A percentile compares a stretch with the other conserved stretches of the same genome.
Conservation (phyloP, 2,797 vertebrate species). For the Myotis pilosus region DNA sequence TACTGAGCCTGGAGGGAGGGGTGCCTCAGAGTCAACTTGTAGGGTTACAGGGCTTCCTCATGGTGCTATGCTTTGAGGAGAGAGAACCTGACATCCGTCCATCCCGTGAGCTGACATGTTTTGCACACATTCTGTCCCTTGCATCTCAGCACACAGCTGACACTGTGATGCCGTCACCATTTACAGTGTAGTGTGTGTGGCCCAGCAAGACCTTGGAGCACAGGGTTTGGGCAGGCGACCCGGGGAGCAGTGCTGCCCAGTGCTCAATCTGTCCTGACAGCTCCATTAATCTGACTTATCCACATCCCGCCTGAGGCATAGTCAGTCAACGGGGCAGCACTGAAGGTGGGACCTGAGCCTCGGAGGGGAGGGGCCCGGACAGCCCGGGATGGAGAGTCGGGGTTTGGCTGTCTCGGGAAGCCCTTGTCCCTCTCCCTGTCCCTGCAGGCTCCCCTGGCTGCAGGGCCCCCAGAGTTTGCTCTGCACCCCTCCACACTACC, state of each 20-base stretch:
- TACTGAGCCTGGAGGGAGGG: background rate
- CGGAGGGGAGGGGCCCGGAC: background rate
- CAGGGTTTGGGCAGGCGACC: fast-evolving
- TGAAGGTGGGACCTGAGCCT: background rate
- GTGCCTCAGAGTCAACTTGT: background rate
- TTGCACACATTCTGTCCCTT: fast-evolving
- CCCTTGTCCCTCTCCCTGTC: background rate
- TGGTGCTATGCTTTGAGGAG: background rate
- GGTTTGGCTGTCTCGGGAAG: background rate
- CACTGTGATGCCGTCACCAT: background rate
- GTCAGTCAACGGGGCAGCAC: background rate
- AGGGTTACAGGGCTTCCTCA: background rate
- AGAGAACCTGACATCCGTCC: background rate
- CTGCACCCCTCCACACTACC: background rate
- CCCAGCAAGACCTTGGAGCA: background rate
- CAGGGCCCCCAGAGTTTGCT: background rate
- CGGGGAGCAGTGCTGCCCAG: background rate
- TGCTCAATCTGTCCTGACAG: background rate
- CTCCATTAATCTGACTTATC: fast-evolving
- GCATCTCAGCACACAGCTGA: fast-evolving
- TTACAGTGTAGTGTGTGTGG: background rate
- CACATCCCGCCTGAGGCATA: background rate
- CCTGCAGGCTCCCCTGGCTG: background rate
- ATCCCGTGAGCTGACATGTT: background rate
- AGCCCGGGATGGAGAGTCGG: background rate